Evolutionary conservation across 2,113 vertebrate species (phyloP), one percentile per base, ranked within the genome.

Genomic region (Columba janthina): DNA sequence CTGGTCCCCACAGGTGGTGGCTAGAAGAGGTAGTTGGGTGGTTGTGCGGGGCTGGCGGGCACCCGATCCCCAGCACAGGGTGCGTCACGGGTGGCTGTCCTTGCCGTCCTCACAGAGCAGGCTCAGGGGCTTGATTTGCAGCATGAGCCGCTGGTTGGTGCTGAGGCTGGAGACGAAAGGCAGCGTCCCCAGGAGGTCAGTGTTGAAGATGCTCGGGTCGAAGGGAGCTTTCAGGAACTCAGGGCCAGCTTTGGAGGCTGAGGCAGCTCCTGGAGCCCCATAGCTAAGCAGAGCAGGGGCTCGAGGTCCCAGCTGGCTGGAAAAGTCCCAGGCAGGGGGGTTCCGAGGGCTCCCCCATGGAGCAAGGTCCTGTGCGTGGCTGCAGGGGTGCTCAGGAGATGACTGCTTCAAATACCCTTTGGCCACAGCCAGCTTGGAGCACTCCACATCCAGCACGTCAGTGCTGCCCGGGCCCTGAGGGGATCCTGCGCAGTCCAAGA

Each of bases 371-470:
- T 36, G 60, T 10, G 42, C 0, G 8, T 64, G 65, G 64, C 67
- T 20, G 3, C 2, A 2, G 18, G 29, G 51, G 1, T 6, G 69
- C 53, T 60, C 10, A 0, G 90, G 48, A 9, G 50, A 61, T 2
- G 87, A 83, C 58, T 98, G 98, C 58, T 97, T 98, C 94, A 98
- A 5, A 7, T 98, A 98, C 22, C 97, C 98, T 26, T 95, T 97
- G 65, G 78, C 44, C 42, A 86, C 75, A 2, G 73, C 11, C 44
- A 89, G 77, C 48, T 91, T 73, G 0, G 61, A 26, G 50, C 67
- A 10, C 58, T 60, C 91, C 2, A 46, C 1, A 3, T 58, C 26
- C 61, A 82, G 53, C 75, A 10, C 0, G 5, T 79, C 24, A 1
- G 74, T 28, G 32, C 46, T 57, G 65, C 48, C 82, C 0, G 2